Evolutionary conservation across 2,797 vertebrate genomes (phyloP), one percentile per base, ranked within the genome.

Genomic region (Microctenopoma steveboyesi): DNA sequence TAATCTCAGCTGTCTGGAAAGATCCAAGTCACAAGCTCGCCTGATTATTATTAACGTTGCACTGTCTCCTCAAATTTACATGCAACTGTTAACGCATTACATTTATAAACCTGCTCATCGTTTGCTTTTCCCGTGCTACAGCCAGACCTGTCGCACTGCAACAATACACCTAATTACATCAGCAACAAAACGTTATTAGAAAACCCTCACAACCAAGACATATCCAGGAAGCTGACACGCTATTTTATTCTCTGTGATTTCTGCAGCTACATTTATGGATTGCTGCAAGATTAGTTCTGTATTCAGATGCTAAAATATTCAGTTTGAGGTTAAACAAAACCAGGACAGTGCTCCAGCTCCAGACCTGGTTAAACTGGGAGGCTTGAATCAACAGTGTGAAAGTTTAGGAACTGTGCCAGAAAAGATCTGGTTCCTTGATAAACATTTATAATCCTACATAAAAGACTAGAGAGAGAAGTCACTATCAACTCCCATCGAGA

Each of bases 101-200:
- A 42, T 43, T 43, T 3, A 6, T 43, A 15, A 43, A 43, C 37
- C 9, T 33, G 40, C 40, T 42, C 12, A 42, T 10, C 40, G 7
- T 13, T 14, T 4, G 14, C 13, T 14, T 14, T 33, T 33, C 30
- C 30, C 5, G 12, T 42, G 7, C n/a, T 16, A 9, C 7, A 46
- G 40, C 2, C 11, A 27, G 9, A 27, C 43, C 22, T 56, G 2
- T 1, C 13, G 22, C 14, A 25, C 37, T 67, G 58, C 22, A 62
- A 16, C 67, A 56, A 13, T 46, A 64, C 9, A 52, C 28, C 37
- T 12, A 15, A 25, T 61, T 54, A 72, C 43, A 56, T 62, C 30
- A 25, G 16, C 28, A 30, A 30, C 28, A 30, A 30, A 30, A 30
- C 28, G 5, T 30, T 30, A 14, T 40, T 4, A 30, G 9, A 61